These are phyloP conservation scores for Phyllotreta cruciferae DNA, from an alignment of 2,888 invertebrate genomes.

Conservation along the genomic window DNA sequence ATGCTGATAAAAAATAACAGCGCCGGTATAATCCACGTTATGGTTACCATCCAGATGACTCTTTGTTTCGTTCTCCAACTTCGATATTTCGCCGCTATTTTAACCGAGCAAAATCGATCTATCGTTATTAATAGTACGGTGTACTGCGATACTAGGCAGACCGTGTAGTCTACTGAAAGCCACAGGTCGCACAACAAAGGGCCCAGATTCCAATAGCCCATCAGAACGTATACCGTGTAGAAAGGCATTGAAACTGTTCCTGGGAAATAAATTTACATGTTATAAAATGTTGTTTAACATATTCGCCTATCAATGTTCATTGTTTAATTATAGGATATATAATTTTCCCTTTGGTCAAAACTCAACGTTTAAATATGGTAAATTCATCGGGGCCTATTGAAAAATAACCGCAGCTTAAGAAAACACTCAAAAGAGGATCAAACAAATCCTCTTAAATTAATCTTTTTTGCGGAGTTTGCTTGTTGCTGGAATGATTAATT, in stretches of 20 bases:
- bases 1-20: conserved; percentile 97
- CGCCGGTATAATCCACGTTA: conserved; percentile 97
- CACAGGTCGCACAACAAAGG: conserved; percentile 96
- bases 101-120: conserved; percentile 98
- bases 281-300: not conserved
- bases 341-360: no score
- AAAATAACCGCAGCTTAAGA: no score
- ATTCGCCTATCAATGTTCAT: no score
- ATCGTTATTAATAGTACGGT: conserved; percentile 98
- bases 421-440: no score
- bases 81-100: conserved; percentile 96
- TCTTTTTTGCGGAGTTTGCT: no score
- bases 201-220: conserved; percentile 97
- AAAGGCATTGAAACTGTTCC: conserved; percentile 98
- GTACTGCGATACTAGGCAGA: conserved; percentile 98
- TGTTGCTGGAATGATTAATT: no score
- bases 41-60: conserved; percentile 94
- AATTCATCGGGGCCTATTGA: no score
- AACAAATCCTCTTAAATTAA: no score
- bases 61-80: conserved; percentile 95
- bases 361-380: no score
- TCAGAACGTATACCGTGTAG: conserved; percentile 95
- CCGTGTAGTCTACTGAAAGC: conserved; percentile 98
- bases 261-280: conserved; percentile 55
- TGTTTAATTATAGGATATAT: no score